phyloP scores from a whole-genome alignment of 2,797 vertebrate genomes.

The Siniperca undulata region DNA sequence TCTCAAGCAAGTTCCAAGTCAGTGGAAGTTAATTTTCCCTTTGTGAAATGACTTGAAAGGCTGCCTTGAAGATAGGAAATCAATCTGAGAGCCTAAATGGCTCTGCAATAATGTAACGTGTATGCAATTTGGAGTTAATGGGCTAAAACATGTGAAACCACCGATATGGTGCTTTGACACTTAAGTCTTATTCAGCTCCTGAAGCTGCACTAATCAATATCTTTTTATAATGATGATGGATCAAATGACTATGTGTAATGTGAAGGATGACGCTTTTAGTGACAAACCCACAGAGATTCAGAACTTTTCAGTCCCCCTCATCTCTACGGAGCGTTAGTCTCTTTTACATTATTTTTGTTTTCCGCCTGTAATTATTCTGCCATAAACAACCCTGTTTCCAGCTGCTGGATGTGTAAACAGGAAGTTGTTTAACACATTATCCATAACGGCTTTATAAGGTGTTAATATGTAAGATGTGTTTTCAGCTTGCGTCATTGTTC shows the following conservation, averaged over 20 bases:
- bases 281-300: not conserved
- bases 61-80: conserved; percentile 41
- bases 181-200: conserved; percentile 10
- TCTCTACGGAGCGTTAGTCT: not conserved
- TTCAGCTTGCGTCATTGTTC: not conserved
- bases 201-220: conserved; percentile 21
- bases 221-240: conserved; percentile 32
- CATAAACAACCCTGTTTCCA: not conserved
- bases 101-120: conserved; percentile 25
- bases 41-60: conserved; percentile 38
- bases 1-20: conserved; percentile 43
- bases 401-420: not conserved
- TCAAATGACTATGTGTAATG: not conserved
- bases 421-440: not conserved
- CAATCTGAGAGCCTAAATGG: conserved; percentile 35
- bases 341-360: too few species aligned
- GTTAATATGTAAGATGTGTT: too few species aligned
- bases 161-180: conserved; percentile 5
- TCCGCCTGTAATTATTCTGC: not conserved
- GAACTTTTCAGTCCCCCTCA: not conserved
- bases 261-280: not conserved
- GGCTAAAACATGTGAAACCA: conserved; percentile 36
- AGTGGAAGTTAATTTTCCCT: conserved; percentile 46
- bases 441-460: not conserved
- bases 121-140: conserved; percentile 49